These are phyloP conservation scores for Latheticus oryzae DNA, from an alignment of 2,888 invertebrate species.

Conservation along the genomic window DNA sequence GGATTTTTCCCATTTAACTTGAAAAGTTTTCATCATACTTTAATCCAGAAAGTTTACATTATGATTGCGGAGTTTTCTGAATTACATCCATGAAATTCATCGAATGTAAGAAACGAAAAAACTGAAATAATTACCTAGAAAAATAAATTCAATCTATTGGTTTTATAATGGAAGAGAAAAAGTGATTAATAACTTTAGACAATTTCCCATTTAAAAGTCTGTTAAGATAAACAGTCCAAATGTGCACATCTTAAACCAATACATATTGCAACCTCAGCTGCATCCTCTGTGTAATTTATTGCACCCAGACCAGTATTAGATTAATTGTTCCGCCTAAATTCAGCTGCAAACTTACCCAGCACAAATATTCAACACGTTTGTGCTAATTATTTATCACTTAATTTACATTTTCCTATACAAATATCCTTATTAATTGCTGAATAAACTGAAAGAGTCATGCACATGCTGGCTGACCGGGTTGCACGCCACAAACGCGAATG, in stretches of 20 bases:
- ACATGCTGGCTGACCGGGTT: constrained; percentile 11
- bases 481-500: neutral
- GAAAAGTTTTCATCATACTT: constrained; percentile 30
- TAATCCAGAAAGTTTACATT: constrained; percentile 36
- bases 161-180: no score
- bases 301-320: constrained; percentile 11
- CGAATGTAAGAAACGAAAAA: constrained; percentile 32
- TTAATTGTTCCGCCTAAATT: constrained; percentile 23
- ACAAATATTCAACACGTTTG: constrained; percentile 26
- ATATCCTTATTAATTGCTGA: constrained; percentile 28
- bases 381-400: constrained; percentile 29
- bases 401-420: constrained; percentile 30
- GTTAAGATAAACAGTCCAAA: no score
- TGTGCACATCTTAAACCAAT: constrained; percentile 16
- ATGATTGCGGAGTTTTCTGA: constrained; percentile 36
- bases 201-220: no score
- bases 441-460: constrained; percentile 20
- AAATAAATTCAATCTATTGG: no score
- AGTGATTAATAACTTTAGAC: no score
- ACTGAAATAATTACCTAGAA: no score
- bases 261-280: constrained; percentile 25
- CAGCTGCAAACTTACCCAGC: constrained; percentile 11
- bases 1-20: constrained; percentile 36
- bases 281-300: constrained; percentile 24
- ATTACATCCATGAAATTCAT: constrained; percentile 30